Evolutionary conservation across 2,797 vertebrate genomes (phyloP), one percentile per base, ranked within the genome.

Genomic region (Smutsia temminckii): DNA sequence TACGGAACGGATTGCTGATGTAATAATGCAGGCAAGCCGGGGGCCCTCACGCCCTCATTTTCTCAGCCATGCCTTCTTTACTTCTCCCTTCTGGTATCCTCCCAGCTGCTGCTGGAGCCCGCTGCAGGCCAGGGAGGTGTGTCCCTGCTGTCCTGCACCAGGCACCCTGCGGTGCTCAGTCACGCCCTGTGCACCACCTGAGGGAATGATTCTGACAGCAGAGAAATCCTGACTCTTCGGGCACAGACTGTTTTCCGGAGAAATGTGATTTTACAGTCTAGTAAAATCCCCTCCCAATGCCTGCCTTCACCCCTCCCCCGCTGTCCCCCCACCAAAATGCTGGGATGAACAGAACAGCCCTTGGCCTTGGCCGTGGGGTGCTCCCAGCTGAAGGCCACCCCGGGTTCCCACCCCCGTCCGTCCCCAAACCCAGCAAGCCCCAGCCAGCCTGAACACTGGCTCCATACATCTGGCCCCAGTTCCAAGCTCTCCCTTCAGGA

Each of bases 31-130:
- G 53, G 42, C 5, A 18, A 59, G 57, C 25, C 4, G 29, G 1
- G 17, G 49, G 27, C 21, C 21, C 4, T 27, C 18, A 1, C 0
- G 0, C 0, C 8, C 29, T 53, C 27, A 1, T 27, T 34, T 7
- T 25, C 75, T 94, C 6, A 69, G 40, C 40, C 0, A 12, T 10
- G 55, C 29, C 20, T 10, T 49, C 59, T 49, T 37, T 11, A 4
- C 37, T 80, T 55, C 53, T 59, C 34, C 69, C 63, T 46, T 16
- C 59, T 79, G 64, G 27, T 32, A 57, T 69, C 72, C 29, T 66
- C 57, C 57, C 49, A 59, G 3, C 25, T 7, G 17, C 66, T 16
- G 0, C 3, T 9, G 74, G 27, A 89, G 64, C 32, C 25, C 9
- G 1, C 23, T 4, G 21, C 69, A 84, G 61, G 83, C 34, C 88